Evolutionary conservation across 2,888 invertebrate genomes (phyloP), one percentile per base, ranked within the genome.

Genomic region (Drosophila bunnanda): DNA sequence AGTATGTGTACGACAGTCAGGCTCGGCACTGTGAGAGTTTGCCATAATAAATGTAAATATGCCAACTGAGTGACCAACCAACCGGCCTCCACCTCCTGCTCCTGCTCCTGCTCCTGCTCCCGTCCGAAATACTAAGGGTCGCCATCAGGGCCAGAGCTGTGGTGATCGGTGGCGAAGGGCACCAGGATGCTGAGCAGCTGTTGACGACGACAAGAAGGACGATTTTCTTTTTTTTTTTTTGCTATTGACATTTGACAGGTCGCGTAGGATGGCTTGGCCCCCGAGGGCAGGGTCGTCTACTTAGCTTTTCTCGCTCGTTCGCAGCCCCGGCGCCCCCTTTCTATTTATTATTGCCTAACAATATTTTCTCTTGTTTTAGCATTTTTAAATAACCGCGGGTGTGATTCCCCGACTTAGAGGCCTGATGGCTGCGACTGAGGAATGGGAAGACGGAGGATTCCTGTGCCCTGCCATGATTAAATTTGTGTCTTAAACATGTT

Each of bases 371-470:
- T 46, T 82, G 79, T 80, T 79, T 80, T 78, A 82, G 87, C 80
- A 87, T 89, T 89, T 87, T 78, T 56, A 86, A 90, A 90, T 89
- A 90, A 80, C 90, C 88, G 90, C 89, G 88, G 89, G 90, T 88
- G 85, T 79, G 78, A 87, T 82, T 83, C 71, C 73, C 76, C 54
- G 25, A 22, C 58, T 53, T 70, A 57, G 55, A 67, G 58, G 70
- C 65, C 64, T 41, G 30, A 13, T 32, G 46, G 68, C 44, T 69
- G 62, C 57, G 43, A 54, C 17, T 39, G 30, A 54, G 41, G 39
- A 36, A 58, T 74, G 73, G 66, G 6, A 5, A 28, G 5, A n/a
- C 10, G 12, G 10, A 10, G 28, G 3, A 28, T 7, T 30, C 17
- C 50, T 20, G 32, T 2, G 32, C 30, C 30, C 30, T 75, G 75